These are phyloP conservation scores for Coendou prehensilis DNA, from an alignment of 2,797 vertebrate genomes.

Conservation along the genomic window DNA sequence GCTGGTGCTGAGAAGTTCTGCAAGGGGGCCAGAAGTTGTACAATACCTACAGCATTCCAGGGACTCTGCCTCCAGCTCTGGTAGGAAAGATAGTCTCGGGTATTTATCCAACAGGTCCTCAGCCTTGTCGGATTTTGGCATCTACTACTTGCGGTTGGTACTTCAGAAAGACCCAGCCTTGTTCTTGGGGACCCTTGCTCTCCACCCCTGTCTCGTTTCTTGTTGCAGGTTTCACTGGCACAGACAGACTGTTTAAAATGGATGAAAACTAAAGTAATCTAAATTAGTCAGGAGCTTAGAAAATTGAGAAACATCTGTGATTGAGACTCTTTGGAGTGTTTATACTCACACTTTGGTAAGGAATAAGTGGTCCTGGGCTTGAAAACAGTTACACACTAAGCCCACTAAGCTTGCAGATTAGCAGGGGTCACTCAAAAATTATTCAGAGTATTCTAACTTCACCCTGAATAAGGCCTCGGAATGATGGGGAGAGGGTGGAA, in stretches of 20 bases:
- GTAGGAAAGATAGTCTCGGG: not conserved
- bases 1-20: not conserved
- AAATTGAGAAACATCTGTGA: not conserved
- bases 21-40: not conserved
- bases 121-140: conserved; percentile 1
- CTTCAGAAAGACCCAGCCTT: not conserved
- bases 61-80: not conserved
- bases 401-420: not conserved
- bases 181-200: not conserved
- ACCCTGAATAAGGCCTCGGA: not conserved
- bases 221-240: not conserved
- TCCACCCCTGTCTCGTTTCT: not conserved
- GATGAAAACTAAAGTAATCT: not conserved
- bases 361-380: not conserved
- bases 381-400: not conserved
- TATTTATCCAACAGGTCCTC: not conserved
- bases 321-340: not conserved
- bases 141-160: not conserved
- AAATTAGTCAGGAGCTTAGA: not conserved
- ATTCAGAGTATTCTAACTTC: not conserved
- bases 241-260: not conserved
- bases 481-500: not conserved
- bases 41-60: rapidly evolving
- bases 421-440: not conserved
- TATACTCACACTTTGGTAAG: not conserved